These are phyloP conservation scores for Phalacrocorax carbo DNA, from an alignment of 2,113 vertebrate genomes.

Conservation along the genomic window DNA sequence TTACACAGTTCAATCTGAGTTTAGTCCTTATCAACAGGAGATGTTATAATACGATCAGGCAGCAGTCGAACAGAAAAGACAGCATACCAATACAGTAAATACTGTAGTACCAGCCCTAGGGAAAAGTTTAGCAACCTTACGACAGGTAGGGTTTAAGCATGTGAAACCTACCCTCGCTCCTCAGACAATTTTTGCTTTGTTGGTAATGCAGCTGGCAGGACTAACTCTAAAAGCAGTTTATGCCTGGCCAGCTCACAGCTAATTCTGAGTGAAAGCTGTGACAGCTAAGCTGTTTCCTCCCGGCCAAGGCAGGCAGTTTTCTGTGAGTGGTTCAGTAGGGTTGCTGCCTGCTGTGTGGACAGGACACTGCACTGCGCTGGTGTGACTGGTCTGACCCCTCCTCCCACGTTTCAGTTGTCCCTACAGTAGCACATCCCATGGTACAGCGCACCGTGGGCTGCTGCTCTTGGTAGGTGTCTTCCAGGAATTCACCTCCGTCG, in stretches of 20 bases:
- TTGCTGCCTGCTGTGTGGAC: background rate
- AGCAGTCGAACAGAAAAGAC: background rate
- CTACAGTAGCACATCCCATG: background rate
- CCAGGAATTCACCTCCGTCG: background rate
- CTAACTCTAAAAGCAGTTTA: slow-evolving; percentile 22
- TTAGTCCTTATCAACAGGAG: slow-evolving; percentile 9
- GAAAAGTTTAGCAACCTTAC: slow-evolving; percentile 1
- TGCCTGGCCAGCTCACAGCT: slow-evolving; percentile 28
- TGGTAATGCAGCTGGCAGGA: slow-evolving; percentile 13
- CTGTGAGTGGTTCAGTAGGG: background rate
- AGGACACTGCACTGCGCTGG: background rate
- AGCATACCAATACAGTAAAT: slow-evolving; percentile 26
- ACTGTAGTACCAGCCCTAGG: background rate
- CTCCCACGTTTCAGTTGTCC: background rate
- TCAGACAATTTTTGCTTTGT: slow-evolving; percentile 27
- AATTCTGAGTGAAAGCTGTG: slow-evolving; percentile 50
- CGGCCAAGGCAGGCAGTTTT: slow-evolving; percentile 10
- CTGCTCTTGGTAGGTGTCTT: background rate
- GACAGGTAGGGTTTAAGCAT: background rate
- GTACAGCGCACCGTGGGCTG: background rate
- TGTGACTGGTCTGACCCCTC: background rate
- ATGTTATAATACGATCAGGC: background rate
- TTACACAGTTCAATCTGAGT: background rate
- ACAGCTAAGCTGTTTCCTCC: slow-evolving; percentile 37
- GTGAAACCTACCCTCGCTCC: background rate